Percentiles rank a stretch among this genome's conserved stretches.
Conservation (phyloP, 2,797 vertebrate genomes). For the Chiloscyllium punctatum region DNA sequence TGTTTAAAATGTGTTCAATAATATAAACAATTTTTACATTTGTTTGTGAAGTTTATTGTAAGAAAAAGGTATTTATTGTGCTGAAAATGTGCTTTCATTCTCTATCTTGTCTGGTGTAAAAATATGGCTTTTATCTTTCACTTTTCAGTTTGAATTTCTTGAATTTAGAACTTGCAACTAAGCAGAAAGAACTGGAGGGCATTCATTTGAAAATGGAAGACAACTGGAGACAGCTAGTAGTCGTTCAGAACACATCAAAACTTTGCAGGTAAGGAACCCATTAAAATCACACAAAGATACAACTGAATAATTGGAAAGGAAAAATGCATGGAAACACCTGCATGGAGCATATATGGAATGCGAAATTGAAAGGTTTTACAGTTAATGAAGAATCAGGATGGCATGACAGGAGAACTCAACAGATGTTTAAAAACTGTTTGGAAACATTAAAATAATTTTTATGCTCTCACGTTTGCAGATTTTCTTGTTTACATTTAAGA, state of each 20-base stretch:
- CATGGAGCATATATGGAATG: slow-evolving; percentile 40
- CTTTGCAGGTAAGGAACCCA: slow-evolving; percentile 61
- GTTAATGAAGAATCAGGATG: slow-evolving; percentile 42
- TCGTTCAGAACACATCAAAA: slow-evolving; percentile 53
- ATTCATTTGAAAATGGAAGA: slow-evolving; percentile 50
- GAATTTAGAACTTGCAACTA: slow-evolving; percentile 56
- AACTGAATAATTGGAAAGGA: slow-evolving; percentile 63
- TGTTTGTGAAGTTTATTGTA: background rate
- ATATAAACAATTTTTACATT: background rate
- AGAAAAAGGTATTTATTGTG: background rate
- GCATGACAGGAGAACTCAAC: slow-evolving; percentile 49
- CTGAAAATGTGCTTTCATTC: background rate
- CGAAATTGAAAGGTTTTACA: slow-evolving; percentile 32
- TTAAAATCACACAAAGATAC: slow-evolving; percentile 45
- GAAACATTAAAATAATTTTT: slow-evolving; percentile 38
- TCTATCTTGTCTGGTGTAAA: background rate
- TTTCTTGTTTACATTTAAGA: background rate
- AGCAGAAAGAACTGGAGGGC: slow-evolving; percentile 54
- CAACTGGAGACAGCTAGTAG: slow-evolving; percentile 55
- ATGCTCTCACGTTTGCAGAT: background rate
- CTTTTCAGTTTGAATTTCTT: slow-evolving; percentile 45
- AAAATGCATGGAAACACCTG: slow-evolving; percentile 42
- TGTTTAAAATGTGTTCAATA: background rate
- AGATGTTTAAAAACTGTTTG: slow-evolving; percentile 55
- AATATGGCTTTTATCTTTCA: background rate